These are phyloP conservation scores for Pseudomyrmex cubaensis DNA, from an alignment of 1,140 invertebrate species.

Conservation along the genomic window DNA sequence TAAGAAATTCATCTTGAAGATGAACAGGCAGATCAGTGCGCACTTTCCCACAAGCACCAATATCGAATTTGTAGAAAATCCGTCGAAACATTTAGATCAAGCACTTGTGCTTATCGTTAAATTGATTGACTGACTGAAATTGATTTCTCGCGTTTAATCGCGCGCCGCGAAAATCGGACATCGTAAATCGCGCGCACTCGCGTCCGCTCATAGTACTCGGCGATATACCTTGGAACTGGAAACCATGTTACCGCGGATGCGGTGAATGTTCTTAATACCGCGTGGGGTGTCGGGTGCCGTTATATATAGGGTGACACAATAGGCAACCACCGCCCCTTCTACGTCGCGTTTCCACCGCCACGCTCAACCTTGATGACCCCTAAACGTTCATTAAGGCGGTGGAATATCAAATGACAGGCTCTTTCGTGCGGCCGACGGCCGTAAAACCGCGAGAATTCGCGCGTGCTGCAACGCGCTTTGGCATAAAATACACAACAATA, in stretches of 20 bases:
- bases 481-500: constrained; percentile 13
- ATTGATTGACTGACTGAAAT: constrained; percentile 24
- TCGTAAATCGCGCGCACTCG: constrained; percentile 20
- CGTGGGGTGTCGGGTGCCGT: constrained; percentile 78
- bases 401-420: constrained; percentile 38
- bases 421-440: neutral
- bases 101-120: neutral
- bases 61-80: constrained; percentile 19
- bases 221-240: constrained; percentile 82
- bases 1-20: constrained; percentile 3
- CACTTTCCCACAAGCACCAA: constrained; percentile 53
- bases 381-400: constrained; percentile 68
- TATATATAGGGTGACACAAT: constrained; percentile 85
- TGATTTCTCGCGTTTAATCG: neutral
- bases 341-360: constrained; percentile 53
- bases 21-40: neutral
- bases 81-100: constrained; percentile 2
- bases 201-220: constrained; percentile 55
- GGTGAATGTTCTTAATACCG: constrained; percentile 84
- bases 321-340: constrained; percentile 72
- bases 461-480: constrained; percentile 1
- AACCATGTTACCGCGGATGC: constrained; percentile 85
- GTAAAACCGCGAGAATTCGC: constrained; percentile 3
- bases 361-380: constrained; percentile 82
- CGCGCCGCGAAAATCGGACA: neutral